These are phyloP conservation scores for Pseudococcus jackbeardsleyi DNA, from an alignment of 2,888 invertebrate genomes.

Conservation along the genomic window DNA sequence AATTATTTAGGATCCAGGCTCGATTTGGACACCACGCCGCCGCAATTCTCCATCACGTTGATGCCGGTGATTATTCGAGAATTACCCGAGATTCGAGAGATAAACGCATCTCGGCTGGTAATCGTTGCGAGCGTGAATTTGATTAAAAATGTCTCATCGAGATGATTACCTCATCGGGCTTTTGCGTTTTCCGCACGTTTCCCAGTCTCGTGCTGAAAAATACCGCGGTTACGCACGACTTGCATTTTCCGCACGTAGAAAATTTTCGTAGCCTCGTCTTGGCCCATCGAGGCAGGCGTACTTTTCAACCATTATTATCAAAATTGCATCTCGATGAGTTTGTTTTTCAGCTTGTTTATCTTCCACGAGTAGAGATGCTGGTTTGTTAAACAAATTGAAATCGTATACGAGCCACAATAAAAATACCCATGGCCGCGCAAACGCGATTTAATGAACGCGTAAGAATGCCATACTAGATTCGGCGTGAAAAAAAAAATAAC, in stretches of 20 bases:
- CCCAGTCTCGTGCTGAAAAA: background rate
- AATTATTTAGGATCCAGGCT: background rate
- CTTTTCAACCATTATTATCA: background rate
- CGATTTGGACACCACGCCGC: background rate
- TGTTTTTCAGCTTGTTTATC: background rate
- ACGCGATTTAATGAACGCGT: background rate
- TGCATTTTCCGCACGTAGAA: constrained; percentile 58
- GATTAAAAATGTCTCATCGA: constrained; percentile 5
- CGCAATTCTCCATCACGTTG: no score
- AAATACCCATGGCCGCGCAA: background rate
- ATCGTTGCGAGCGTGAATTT: background rate
- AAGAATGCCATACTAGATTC: background rate
- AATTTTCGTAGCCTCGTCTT: background rate
- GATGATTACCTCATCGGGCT: constrained; percentile 6
- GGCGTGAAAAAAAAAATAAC: constrained; percentile 5
- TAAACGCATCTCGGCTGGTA: background rate
- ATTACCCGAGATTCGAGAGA: no score
- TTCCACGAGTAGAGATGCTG: background rate
- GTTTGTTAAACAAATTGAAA: constrained; percentile 2
- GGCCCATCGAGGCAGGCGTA: background rate
- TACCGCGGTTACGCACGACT: constrained; percentile 56
- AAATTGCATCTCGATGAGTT: constrained; percentile 38
- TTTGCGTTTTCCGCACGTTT: background rate
- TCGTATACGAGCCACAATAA: background rate
- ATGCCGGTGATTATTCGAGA: no score